phyloP scores from a whole-genome alignment of 2,797 vertebrate species.

The Tolypeutes matacus region DNA sequence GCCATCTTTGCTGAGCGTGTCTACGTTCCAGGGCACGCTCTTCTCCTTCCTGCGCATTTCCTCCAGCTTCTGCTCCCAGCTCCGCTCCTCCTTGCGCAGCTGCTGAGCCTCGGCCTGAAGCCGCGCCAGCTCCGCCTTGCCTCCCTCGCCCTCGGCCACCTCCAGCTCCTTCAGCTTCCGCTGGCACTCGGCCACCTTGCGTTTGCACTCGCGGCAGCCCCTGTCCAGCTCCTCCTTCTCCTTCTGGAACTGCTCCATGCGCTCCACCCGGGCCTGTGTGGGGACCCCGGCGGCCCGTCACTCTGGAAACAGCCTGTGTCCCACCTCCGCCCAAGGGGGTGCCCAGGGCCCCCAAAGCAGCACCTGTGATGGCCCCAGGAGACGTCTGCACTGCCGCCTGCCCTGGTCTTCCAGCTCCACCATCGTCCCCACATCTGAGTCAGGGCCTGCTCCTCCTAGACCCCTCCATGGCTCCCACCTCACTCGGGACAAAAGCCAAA shows the following conservation, averaged over 20 bases:
- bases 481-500: background rate
- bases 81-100: constrained; percentile 90
- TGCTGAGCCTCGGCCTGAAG: constrained; percentile 89
- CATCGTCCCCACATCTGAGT: background rate
- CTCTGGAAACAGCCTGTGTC: background rate
- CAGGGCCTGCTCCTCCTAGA: too few relatives aligned
- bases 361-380: background rate
- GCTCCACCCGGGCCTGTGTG: constrained; percentile 91
- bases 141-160: constrained; percentile 77
- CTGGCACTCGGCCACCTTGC: constrained; percentile 89
- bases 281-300: background rate
- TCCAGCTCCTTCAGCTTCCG: constrained; percentile 88
- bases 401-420: background rate
- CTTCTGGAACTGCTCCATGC: constrained; percentile 93
- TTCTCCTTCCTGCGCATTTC: constrained; percentile 91
- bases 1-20: constrained; percentile 94
- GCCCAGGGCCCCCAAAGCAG: background rate
- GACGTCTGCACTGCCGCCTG: background rate
- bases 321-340: background rate
- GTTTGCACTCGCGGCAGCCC: constrained; percentile 88
- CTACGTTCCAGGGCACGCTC: constrained; percentile 94
- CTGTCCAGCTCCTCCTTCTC: constrained; percentile 92
- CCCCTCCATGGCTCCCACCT: background rate
- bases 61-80: constrained; percentile 90
- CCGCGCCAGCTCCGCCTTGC: constrained; percentile 87